Evolutionary conservation across 2,113 vertebrate genomes (phyloP).

Genomic region (Gavia stellata): DNA sequence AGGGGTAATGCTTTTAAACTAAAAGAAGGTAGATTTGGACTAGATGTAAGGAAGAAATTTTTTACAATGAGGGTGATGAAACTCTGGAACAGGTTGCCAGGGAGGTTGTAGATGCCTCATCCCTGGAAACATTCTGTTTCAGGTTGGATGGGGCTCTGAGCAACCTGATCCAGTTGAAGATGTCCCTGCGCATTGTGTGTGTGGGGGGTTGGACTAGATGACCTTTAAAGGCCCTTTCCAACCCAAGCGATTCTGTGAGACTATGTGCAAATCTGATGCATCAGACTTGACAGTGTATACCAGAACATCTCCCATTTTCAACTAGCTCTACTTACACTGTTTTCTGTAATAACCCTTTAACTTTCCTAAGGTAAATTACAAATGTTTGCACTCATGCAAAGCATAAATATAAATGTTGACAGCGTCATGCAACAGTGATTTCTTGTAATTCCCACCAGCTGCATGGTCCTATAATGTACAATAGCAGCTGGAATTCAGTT

Average conservation of each 20-base stretch:
- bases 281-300: neutral
- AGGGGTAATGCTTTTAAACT: neutral
- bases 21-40: neutral
- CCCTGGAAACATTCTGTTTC: neutral
- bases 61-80: neutral
- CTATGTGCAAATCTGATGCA: neutral
- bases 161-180: neutral
- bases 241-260: neutral
- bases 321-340: neutral
- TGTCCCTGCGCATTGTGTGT: neutral
- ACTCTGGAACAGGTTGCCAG: neutral
- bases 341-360: neutral
- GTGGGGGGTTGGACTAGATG: neutral
- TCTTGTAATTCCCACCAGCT: constrained; percentile 26
- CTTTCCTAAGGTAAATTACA: constrained; percentile 25
- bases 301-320: constrained; percentile 1
- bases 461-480: neutral
- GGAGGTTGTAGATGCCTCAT: neutral
- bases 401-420: constrained; percentile 10
- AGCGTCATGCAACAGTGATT: neutral
- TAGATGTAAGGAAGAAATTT: neutral
- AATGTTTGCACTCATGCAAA: constrained; percentile 30
- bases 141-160: neutral
- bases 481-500: neutral
- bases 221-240: neutral